Percentiles rank a stretch among this genome's conserved stretches.
These are phyloP conservation scores for Drosophila novamexicana DNA, from an alignment of 1,140 invertebrate genomes.

Conservation along the genomic window DNA sequence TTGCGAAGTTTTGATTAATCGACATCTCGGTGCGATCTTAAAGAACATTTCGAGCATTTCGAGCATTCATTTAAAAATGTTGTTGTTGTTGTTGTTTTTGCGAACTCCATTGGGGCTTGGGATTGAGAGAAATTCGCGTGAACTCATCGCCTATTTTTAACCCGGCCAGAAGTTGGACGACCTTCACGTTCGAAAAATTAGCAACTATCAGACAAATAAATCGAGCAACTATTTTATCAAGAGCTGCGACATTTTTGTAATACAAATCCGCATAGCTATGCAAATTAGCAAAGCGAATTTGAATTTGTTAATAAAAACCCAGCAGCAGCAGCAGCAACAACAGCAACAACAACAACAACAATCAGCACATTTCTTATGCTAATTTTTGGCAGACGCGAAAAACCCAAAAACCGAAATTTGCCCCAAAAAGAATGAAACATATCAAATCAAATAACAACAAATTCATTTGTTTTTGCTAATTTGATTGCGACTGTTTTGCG, in stretches of 20 bases:
- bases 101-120: slow-evolving; percentile 5
- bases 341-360: slow-evolving; percentile 37
- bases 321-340: slow-evolving; percentile 8
- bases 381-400: slow-evolving; percentile 77
- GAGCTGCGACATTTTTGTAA: slow-evolving; percentile 63
- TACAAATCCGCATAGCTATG: slow-evolving; percentile 80
- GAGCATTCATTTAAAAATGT: slow-evolving; percentile 51
- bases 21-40: slow-evolving; percentile 37
- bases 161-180: slow-evolving; percentile 58
- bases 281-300: slow-evolving; percentile 59
- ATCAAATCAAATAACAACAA: slow-evolving; percentile 57
- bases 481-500: slow-evolving; percentile 39
- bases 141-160: slow-evolving; percentile 81
- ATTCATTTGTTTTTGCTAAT: slow-evolving; percentile 53
- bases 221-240: slow-evolving; percentile 39
- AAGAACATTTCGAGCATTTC: slow-evolving; percentile 27
- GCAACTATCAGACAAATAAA: slow-evolving; percentile 8
- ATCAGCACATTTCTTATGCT: slow-evolving; percentile 81
- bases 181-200: slow-evolving; percentile 48
- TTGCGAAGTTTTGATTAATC: slow-evolving; percentile 66
- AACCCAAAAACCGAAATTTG: slow-evolving; percentile 60
- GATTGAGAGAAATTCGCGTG: slow-evolving; percentile 45
- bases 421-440: slow-evolving; percentile 61
- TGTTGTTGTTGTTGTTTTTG: slow-evolving; percentile 2
- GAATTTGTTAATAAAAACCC: slow-evolving; percentile 28